Conservation (phyloP, 2,888 invertebrate species). For the Matsumyia berberina region DNA sequence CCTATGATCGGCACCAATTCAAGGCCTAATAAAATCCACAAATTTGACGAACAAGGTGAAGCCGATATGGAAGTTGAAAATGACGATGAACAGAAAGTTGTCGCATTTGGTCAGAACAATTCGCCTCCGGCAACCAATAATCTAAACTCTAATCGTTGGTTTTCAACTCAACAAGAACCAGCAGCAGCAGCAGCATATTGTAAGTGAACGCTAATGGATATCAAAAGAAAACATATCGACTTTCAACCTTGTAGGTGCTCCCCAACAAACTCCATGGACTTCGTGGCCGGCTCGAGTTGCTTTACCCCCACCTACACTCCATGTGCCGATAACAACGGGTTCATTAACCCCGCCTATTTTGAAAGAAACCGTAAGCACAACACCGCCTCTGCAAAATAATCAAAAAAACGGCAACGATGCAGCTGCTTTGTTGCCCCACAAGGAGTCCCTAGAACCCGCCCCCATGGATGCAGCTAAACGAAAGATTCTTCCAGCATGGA, state of each 20-base stretch:
- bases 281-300: slow-evolving; percentile 69
- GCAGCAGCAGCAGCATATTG: slow-evolving; percentile 28
- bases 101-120: slow-evolving; percentile 35
- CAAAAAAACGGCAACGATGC: slow-evolving; percentile 32
- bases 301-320: slow-evolving; percentile 69
- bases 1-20: slow-evolving; percentile 80
- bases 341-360: slow-evolving; percentile 52
- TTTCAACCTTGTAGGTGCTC: slow-evolving; percentile 49
- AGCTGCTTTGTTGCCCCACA: slow-evolving; percentile 34
- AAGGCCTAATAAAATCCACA: slow-evolving; percentile 76
- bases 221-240: neutral
- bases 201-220: neutral
- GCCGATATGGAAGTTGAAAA: slow-evolving; percentile 95
- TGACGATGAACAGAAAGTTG: slow-evolving; percentile 85
- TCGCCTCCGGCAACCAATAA: slow-evolving; percentile 16
- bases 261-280: slow-evolving; percentile 56
- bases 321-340: slow-evolving; percentile 55
- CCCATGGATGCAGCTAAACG: slow-evolving; percentile 93
- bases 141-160: slow-evolving; percentile 26
- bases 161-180: slow-evolving; percentile 18
- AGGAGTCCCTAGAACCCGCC: slow-evolving; percentile 70
- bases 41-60: slow-evolving; percentile 90
- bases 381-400: slow-evolving; percentile 41
- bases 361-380: slow-evolving; percentile 29
- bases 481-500: slow-evolving; percentile 98